Base-by-base conservation (phyloP, 64 coral and sea anemone species). In the Pocillopora damicornis region DNA sequence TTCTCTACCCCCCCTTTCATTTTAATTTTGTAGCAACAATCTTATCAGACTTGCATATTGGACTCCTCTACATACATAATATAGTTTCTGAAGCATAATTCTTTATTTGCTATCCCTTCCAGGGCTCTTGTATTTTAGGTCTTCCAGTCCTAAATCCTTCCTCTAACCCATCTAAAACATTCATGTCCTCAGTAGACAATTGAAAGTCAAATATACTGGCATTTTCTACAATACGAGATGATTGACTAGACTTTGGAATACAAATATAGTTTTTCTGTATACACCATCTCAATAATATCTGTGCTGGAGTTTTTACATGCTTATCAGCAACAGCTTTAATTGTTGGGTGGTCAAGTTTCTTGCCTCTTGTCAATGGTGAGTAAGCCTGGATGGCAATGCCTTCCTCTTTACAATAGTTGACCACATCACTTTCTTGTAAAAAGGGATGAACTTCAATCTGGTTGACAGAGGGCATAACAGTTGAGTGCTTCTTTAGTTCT, bases 381-480 rank as follows among this genome's bases (percentile, higher is more conserved):
- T 95, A 99, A 14, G 93, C 97, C n/a, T 99, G 97, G 37, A 99
- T 58, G 0, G 66, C 61, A 64, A 99, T 95, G 5, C 91, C 91
- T 61, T 87, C 36, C 11, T 68, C 69, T 58, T 88, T 89, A 76
- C 97, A 99, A 60, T 99, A 95, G 13, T 93, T 87, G 2, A 93
- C 91, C 74, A 99, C 37, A 36, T 76, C 60, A 2, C 36, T 83
- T 51, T 95, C 93, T 63, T 99, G 93, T 73, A 99, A 79, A 82
- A 90, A 99, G 2, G 97, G 97, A 65, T 99, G 97, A 1, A 99
- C 73, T 88, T 99, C 97, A 88, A 99, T 99, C 88, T 99, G 97
- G 90, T 99, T 99, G 26, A 99, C 91, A 76, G 97, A 92, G 61
- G 97, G 97, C 65, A 88, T 9, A 1, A 95, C 79, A 58, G 71